A percentile compares a stretch with the other conserved stretches of the same genome.
phyloP scores from a whole-genome alignment of 2,797 vertebrate genomes.

The Lemur catta region DNA sequence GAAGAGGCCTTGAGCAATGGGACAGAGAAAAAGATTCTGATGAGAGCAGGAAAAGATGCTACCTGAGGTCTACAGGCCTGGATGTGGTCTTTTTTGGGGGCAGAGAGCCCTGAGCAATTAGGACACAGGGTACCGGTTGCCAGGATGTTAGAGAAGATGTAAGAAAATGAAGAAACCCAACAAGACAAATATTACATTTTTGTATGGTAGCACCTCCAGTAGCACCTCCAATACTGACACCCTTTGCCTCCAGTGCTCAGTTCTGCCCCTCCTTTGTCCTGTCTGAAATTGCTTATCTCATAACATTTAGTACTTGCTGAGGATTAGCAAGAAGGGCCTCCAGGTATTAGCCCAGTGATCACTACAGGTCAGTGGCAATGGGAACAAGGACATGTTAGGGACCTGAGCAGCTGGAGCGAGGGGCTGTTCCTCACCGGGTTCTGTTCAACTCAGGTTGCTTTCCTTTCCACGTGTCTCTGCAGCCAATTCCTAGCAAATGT shows the following conservation, averaged over 20 bases:
- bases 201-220: too few species aligned
- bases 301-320: neutral
- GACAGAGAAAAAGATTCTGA: neutral
- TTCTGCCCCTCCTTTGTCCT: neutral
- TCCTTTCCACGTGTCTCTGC: neutral
- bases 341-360: fast-evolving
- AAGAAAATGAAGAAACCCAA: neutral
- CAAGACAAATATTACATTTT: neutral
- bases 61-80: neutral
- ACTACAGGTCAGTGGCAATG: neutral
- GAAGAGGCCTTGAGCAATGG: neutral
- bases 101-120: neutral
- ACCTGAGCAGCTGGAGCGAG: neutral
- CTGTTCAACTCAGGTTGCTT: neutral
- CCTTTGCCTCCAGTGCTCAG: neutral
- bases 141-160: neutral
- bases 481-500: neutral
- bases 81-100: neutral
- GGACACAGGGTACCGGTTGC: neutral
- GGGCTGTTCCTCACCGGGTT: neutral
- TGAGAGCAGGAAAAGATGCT: neutral
- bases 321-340: neutral
- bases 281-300: neutral
- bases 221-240: too few species aligned
- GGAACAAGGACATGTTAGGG: too few species aligned